These are phyloP conservation scores for Cosmopolites sordidus DNA, from an alignment of 2,888 invertebrate genomes.

Conservation along the genomic window DNA sequence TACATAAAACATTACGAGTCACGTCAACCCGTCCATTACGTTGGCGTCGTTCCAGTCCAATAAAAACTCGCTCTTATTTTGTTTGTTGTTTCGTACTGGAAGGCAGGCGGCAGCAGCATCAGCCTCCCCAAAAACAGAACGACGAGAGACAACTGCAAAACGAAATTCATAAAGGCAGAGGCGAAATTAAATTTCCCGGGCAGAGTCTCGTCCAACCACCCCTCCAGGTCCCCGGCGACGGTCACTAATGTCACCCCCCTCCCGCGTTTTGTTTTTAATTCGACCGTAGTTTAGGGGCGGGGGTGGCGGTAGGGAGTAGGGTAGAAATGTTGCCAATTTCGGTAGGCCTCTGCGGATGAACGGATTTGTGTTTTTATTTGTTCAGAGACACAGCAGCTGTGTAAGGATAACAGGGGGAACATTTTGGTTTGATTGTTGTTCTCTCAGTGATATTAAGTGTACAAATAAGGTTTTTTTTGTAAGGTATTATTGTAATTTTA, in stretches of 20 bases:
- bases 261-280: slow-evolving; percentile 38
- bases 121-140: slow-evolving; percentile 1
- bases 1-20: neutral
- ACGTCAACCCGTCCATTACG: slow-evolving; percentile 6
- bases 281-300: slow-evolving; percentile 21
- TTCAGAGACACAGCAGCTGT: slow-evolving; percentile 8
- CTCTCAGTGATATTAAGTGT: too few relatives aligned
- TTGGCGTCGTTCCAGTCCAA: slow-evolving; percentile 1
- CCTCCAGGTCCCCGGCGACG: slow-evolving; percentile 17
- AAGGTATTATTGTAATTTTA: too few relatives aligned
- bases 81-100: slow-evolving; percentile 5
- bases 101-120: too few relatives aligned
- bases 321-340: slow-evolving; percentile 11
- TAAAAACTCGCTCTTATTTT: slow-evolving; percentile 13
- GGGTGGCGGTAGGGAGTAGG: too few relatives aligned
- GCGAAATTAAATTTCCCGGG: slow-evolving; percentile 21
- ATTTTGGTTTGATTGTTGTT: too few relatives aligned
- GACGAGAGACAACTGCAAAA: slow-evolving; percentile 20
- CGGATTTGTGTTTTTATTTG: slow-evolving; percentile 24
- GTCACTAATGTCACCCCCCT: slow-evolving; percentile 36
- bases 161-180: slow-evolving; percentile 21
- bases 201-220: too few relatives aligned
- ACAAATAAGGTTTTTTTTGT: too few relatives aligned
- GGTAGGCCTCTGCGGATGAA: slow-evolving; percentile 20
- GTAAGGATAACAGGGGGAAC: too few relatives aligned